A percentile compares a stretch with the other conserved stretches of the same genome.
These are phyloP conservation scores for Gasterosteus nipponicus DNA, from an alignment of 2,113 vertebrate genomes.

Conservation along the genomic window DNA sequence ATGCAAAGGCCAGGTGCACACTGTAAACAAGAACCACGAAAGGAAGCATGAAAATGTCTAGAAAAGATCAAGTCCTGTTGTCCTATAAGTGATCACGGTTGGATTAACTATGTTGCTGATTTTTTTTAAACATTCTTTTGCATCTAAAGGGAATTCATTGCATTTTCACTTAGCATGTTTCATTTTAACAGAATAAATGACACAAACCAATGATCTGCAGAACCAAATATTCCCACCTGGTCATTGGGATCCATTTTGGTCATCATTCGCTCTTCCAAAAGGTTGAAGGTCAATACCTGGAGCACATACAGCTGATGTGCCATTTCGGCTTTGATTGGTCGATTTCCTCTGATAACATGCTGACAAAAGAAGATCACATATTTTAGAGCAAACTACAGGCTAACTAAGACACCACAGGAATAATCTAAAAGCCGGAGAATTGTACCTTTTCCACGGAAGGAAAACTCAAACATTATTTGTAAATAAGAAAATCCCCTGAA, in stretches of 20 bases:
- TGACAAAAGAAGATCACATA: constrained; percentile 61
- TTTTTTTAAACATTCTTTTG: constrained; percentile 7
- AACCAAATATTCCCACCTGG: constrained; percentile 80
- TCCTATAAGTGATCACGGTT: not conserved
- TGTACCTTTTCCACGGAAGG: not conserved
- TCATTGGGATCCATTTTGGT: constrained; percentile 99
- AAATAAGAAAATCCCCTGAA: not conserved
- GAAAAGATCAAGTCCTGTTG: not conserved
- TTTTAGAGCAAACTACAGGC: not conserved
- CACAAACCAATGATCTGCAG: not conserved
- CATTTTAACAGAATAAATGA: not conserved
- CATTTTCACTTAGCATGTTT: not conserved
- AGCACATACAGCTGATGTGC: constrained; percentile 98
- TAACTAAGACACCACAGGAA: not conserved
- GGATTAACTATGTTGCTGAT: constrained; percentile 10
- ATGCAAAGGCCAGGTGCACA: not conserved
- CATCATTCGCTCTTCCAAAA: constrained; percentile 98
- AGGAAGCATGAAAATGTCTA: constrained; percentile 1
- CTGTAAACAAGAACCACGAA: constrained; percentile 17
- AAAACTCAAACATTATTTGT: not conserved
- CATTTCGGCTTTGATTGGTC: constrained; percentile 99
- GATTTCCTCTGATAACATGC: constrained; percentile 96
- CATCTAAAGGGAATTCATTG: not conserved
- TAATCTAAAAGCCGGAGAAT: not conserved
- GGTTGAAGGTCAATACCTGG: constrained; percentile 97